phyloP scores from a whole-genome alignment of 2,113 vertebrate species.

The Garra rufa region DNA sequence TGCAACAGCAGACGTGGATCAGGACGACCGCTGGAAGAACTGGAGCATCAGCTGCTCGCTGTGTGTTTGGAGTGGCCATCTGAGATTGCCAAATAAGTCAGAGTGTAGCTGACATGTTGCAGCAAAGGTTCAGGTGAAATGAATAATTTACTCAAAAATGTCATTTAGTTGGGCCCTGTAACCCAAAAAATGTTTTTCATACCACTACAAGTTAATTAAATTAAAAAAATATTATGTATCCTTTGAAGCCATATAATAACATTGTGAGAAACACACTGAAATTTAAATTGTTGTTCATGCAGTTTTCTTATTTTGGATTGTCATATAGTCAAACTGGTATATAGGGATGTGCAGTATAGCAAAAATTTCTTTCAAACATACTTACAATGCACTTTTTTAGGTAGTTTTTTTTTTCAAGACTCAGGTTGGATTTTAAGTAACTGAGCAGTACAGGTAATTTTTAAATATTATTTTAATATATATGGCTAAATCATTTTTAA shows the following conservation, averaged over 20 bases:
- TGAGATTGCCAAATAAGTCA: conserved; percentile 7
- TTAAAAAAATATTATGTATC: neutral
- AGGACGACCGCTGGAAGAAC: conserved; percentile 53
- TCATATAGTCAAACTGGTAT: neutral
- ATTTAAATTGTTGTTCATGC: neutral
- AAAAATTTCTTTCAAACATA: too few species aligned
- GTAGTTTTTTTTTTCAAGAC: too few species aligned
- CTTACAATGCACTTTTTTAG: too few species aligned
- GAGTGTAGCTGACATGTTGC: neutral
- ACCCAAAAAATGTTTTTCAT: neutral
- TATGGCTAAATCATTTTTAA: too few species aligned
- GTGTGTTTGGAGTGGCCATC: conserved; percentile 1
- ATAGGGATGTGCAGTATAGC: neutral
- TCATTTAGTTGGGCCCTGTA: neutral
- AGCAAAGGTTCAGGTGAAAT: neutral
- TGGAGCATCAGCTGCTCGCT: neutral
- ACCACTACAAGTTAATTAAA: neutral
- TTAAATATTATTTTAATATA: neutral
- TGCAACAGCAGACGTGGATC: conserved; percentile 57
- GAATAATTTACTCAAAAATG: neutral
- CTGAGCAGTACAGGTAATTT: too few species aligned
- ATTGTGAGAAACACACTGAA: too few species aligned
- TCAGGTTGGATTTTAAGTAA: too few species aligned
- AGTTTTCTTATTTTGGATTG: neutral
- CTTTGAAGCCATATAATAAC: neutral